Percentiles rank a stretch among this genome's conserved stretches.
These are phyloP conservation scores for Dasypus novemcinctus DNA, from an alignment of 2,113 vertebrate genomes.

Conservation along the genomic window DNA sequence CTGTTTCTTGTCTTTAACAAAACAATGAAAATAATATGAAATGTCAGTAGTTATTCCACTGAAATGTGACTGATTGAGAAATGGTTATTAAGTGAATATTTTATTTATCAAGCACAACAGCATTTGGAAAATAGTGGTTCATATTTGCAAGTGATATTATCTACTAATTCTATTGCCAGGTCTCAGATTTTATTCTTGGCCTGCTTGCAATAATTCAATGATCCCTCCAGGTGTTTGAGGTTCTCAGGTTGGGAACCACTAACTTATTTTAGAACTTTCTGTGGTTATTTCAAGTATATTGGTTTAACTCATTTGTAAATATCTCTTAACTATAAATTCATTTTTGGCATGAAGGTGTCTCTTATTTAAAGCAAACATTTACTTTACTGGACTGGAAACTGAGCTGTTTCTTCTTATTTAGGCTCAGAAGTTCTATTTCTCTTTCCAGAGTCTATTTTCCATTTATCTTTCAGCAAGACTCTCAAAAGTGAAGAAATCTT, in stretches of 20 bases:
- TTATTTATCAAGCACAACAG: background rate
- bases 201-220: constrained; percentile 14
- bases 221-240: background rate
- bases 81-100: background rate
- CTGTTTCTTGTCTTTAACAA: background rate
- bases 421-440: background rate
- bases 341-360: background rate
- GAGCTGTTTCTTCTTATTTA: background rate
- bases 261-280: constrained; percentile 49
- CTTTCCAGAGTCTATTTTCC: background rate
- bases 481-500: constrained; percentile 20
- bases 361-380: background rate
- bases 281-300: background rate
- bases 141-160: background rate
- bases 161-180: constrained; percentile 54
- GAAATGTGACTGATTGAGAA: background rate
- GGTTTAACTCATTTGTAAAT: constrained; percentile 35
- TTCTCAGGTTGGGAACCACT: background rate
- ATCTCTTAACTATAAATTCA: constrained; percentile 2
- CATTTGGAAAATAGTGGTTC: constrained; percentile 20
- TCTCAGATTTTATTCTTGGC: background rate
- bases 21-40: constrained; percentile 33
- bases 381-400: background rate
- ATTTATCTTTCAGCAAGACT: background rate
- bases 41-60: background rate